Conservation (phyloP, 2,888 invertebrate genomes). For the Blastobasis lacticolella region DNA sequence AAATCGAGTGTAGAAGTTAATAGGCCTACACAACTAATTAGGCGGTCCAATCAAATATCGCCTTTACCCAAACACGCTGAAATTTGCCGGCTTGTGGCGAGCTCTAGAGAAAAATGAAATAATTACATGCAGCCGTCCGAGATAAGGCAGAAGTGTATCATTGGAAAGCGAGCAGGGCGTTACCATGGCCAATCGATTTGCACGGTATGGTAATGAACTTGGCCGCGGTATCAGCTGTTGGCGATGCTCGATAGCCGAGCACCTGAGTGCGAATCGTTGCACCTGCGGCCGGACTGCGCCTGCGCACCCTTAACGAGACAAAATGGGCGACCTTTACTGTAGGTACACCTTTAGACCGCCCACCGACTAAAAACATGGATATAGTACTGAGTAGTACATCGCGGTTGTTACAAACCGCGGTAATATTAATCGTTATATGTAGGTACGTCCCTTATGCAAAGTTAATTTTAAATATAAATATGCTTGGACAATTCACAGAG, state of each 20-base stretch:
- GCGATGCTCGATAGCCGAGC: conserved; percentile 31
- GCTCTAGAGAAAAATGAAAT: conserved; percentile 1
- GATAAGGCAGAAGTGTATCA: conserved; percentile 39
- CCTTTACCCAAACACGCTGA: neutral
- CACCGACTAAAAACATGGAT: too few species aligned
- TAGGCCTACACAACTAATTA: too few species aligned
- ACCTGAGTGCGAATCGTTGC: conserved; percentile 14
- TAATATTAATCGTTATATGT: too few species aligned
- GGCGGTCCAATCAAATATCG: too few species aligned
- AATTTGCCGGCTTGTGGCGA: neutral
- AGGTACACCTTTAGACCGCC: too few species aligned
- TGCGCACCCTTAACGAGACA: neutral
- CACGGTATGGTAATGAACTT: conserved; percentile 67
- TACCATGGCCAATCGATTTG: conserved; percentile 57
- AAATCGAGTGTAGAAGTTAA: too few species aligned
- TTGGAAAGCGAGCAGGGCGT: conserved; percentile 49
- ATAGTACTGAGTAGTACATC: too few species aligned
- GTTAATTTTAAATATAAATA: too few species aligned
- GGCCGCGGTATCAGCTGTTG: conserved; percentile 60
- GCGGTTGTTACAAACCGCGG: too few species aligned
- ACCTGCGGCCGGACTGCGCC: conserved; percentile 18
- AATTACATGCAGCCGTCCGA: conserved; percentile 4
- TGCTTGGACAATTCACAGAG: too few species aligned
- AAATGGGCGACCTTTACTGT: too few species aligned
- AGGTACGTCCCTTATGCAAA: too few species aligned